Base-by-base conservation (phyloP, 1,140 invertebrate species). In the Atta cephalotes region DNA sequence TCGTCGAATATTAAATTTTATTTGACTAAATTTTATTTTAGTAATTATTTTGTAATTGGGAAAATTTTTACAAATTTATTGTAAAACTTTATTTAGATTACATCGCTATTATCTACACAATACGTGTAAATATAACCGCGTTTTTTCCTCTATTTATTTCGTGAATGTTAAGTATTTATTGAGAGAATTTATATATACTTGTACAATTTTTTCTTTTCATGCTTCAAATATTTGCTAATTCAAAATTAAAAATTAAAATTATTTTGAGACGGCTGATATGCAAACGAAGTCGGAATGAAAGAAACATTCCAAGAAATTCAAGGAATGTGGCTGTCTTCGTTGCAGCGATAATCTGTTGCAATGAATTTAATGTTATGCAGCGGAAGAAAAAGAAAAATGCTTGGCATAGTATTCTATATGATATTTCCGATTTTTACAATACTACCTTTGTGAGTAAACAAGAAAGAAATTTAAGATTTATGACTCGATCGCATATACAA, bases 241-340 rank as follows among this genome's bases (percentile, higher is more conserved):
- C 45, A 76, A 76, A 84, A 51, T 84, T 74, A 74, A 84, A 84
- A 39, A 31, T 31, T 35, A 6, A 35, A 35, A 35, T 35, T 35
- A 35, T 76, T 45, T 62, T 53, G 10, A 45, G 28, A 62, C 39
- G 39, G 35, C 28, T 35, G 25, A 39, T 25, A 62, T 14, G 80
- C 28, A 76, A 68, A 84, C 70, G 18, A 84, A 39, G 68, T 35
- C 56, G 39, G 49, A 58, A 45, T 68, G 45, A 45, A 84, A 62
- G 80, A 80, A 70, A 80, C 56, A 28, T 82, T 18, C 39, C 18
- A 12, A 82, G 14, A 39, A 51, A 82, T 82, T 82, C 39, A 35
- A 74, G 18, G 39, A 82, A 82, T 71, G 80, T 62, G 39, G 14
- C 39, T 56, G 58, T 63, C 7, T 49, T 60, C 18, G 28, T 60